Base-by-base conservation (phyloP, 2,888 invertebrate genomes). In the Ophion ventricosus region DNA sequence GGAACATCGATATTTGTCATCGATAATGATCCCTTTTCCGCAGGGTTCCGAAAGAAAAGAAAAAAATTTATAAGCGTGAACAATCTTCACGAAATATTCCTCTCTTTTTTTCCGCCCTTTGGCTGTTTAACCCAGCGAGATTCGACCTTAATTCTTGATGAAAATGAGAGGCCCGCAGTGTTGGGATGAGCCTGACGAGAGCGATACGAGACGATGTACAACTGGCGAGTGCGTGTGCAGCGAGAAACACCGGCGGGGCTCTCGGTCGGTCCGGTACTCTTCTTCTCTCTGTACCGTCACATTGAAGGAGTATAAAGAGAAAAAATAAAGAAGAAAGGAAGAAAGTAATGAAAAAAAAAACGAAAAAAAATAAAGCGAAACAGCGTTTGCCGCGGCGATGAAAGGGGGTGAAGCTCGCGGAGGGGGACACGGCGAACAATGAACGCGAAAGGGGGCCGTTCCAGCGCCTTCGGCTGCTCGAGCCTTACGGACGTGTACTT, bases 381-480 rank as follows among this genome's bases (percentile, higher is more conserved):
- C 79, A 87, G 83, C 87, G 86, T 84, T 85, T n/a, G 78, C 81
- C 20, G 78, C 17, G 88, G 88, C 84, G 87, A 85, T 74, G 85
- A 87, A 86, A 86, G 80, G 86, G 83, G 85, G 83, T 23, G 64
- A 83, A 87, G 82, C 85, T 61, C 84, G 88, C 14, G 14, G 14
- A 43, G 14, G 88, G 88, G 89, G 88, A 89, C 90, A 89, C 88
- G 88, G 88, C 82, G 92, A 93, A 93, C 93, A 93, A 93, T 92
- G 92, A 91, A 92, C 89, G 91, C 87, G 88, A 91, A 91, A 91
- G 92, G 91, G 91, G 91, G 90, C 90, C 90, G 92, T 91, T 90
- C 89, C 88, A 92, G 88, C 91, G 93, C 93, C 93, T 92, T 91
- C 91, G 92, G 93, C 92, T 91, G 92, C 90, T 89, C 90, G 91